Percentiles rank a stretch among this genome's conserved stretches.
Conservation (phyloP, 2,888 invertebrate genomes). For the Oxycera nigricornis region DNA sequence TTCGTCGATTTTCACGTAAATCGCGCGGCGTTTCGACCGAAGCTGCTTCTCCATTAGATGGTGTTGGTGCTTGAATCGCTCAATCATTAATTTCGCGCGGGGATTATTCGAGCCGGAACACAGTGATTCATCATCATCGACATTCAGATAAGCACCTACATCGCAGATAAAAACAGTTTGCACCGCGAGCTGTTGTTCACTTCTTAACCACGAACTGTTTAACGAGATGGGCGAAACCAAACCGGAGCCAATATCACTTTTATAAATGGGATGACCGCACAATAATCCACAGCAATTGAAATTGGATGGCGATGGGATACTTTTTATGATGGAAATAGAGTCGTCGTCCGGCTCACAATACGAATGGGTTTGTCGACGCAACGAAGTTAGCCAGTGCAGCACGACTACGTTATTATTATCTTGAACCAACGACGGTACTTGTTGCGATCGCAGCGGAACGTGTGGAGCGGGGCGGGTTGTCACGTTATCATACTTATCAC, state of each 20-base stretch:
- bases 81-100: slow-evolving; percentile 51
- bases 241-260: not conserved
- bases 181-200: not conserved
- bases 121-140: slow-evolving; percentile 37
- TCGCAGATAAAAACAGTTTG: not conserved
- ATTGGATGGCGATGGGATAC: slow-evolving; percentile 56
- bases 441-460: slow-evolving; percentile 22
- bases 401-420: no score
- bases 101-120: slow-evolving; percentile 33
- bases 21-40: slow-evolving; percentile 50
- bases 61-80: slow-evolving; percentile 56
- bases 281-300: slow-evolving; percentile 44
- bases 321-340: slow-evolving; percentile 56
- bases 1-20: slow-evolving; percentile 52
- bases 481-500: not conserved
- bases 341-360: slow-evolving; percentile 52
- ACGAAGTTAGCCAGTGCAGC: slow-evolving; percentile 58
- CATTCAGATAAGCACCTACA: not conserved
- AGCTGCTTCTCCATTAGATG: slow-evolving; percentile 54
- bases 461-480: slow-evolving; percentile 17
- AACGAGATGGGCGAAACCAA: not conserved
- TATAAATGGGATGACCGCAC: not conserved
- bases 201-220: not conserved
- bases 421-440: slow-evolving; percentile 43
- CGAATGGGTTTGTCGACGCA: slow-evolving; percentile 56